These are phyloP conservation scores for Lamprologus speciosus DNA, from an alignment of 2,113 vertebrate species.

Conservation along the genomic window DNA sequence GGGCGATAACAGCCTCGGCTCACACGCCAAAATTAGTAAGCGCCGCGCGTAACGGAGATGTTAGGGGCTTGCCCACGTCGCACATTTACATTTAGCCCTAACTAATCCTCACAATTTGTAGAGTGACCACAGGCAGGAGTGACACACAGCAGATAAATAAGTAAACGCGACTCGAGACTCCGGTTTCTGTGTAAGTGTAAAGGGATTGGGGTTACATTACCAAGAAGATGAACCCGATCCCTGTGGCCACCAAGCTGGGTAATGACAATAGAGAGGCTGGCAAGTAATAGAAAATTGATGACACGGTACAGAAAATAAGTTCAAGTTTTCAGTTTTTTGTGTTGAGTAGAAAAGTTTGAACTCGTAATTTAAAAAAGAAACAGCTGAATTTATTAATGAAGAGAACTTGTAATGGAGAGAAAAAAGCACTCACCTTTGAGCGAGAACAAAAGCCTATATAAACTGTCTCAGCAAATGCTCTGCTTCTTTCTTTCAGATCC, in stretches of 20 bases:
- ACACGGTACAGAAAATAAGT: neutral
- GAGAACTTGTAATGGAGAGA: neutral
- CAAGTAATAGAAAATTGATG: conserved; percentile 46
- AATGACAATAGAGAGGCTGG: conserved; percentile 19
- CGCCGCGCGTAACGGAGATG: conserved; percentile 17
- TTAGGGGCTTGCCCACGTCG: neutral
- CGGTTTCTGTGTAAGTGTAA: conserved; percentile 60
- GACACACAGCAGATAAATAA: conserved; percentile 61
- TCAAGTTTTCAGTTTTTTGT: neutral
- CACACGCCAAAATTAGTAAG: neutral
- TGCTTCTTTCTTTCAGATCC: conserved; percentile 25
- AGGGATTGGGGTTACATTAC: conserved; percentile 53
- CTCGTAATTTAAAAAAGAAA: neutral
- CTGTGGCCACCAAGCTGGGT: neutral
- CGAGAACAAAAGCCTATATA: neutral
- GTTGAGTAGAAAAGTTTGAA: neutral
- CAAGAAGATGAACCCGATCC: conserved; percentile 43
- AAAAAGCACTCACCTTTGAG: conserved; percentile 32
- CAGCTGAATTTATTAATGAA: neutral
- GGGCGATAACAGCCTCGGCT: neutral
- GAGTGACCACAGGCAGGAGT: conserved; percentile 3
- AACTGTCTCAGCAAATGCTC: neutral
- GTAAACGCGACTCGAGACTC: conserved; percentile 45
- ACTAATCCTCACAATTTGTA: conserved; percentile 54
- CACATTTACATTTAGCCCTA: conserved; percentile 22